These are phyloP conservation scores for Syritta pipiens DNA, from an alignment of 2,888 invertebrate genomes.

Conservation along the genomic window DNA sequence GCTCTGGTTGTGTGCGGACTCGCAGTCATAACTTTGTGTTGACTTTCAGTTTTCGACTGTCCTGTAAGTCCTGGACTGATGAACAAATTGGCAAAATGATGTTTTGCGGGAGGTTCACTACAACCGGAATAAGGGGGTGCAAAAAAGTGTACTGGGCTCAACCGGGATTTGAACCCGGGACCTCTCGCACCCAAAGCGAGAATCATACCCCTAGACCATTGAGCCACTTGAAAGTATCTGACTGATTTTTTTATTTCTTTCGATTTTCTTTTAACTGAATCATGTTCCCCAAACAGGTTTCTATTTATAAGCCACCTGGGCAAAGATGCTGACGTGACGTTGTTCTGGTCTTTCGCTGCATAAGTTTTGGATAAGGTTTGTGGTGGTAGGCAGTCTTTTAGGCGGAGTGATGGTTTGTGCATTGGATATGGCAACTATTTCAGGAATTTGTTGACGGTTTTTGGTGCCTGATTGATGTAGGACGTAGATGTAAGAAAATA, in stretches of 20 bases:
- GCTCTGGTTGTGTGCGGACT: conserved; percentile 59
- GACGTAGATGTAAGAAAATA: too few relatives aligned
- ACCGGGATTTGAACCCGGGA: conserved; percentile 79
- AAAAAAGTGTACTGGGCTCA: conserved; percentile 74
- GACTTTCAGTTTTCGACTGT: conserved; percentile 51
- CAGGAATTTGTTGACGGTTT: too few relatives aligned
- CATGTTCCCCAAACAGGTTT: background rate
- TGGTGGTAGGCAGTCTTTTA: background rate
- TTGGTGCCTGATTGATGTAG: too few relatives aligned
- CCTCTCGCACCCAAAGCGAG: conserved; percentile 79
- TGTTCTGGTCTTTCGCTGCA: conserved; percentile 1
- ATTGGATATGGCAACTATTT: too few relatives aligned
- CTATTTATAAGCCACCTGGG: conserved; percentile 19
- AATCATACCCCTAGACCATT: conserved; percentile 79
- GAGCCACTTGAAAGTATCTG: conserved; percentile 73
- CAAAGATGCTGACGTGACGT: background rate
- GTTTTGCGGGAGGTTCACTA: background rate
- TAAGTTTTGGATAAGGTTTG: background rate
- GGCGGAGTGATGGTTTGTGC: background rate
- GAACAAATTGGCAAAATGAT: conserved; percentile 49
- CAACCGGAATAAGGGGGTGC: conserved; percentile 3
- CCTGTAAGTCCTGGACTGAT: conserved; percentile 31
- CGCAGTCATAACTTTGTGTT: conserved; percentile 64
- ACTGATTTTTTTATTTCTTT: conserved; percentile 7
- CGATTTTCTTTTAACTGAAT: background rate